Base-by-base conservation (phyloP, 2,113 vertebrate genomes). In the Serinus canaria region DNA sequence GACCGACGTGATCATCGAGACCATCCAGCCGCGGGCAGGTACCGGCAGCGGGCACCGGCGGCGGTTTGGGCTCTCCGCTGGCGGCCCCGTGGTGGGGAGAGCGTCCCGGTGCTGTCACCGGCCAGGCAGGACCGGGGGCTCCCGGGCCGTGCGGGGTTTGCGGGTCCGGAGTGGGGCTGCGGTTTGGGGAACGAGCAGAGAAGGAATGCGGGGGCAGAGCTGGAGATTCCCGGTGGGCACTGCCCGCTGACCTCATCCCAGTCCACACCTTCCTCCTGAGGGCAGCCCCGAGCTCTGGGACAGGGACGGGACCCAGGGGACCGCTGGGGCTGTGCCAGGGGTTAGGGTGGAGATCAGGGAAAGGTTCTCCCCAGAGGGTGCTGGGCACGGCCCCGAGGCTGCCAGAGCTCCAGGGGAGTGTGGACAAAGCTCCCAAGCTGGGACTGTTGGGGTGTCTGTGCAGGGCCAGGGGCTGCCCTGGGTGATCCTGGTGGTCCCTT, bases 1-100 rank as follows among this genome's bases (percentile, higher is more conserved):
- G 99, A 99, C 98, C 10, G 99, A 99, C 91, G 97, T 99, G 98
- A 99, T 99, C n/a, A 99, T 99, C 77, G 99, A 99, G 92, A 99
- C 99, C 15, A 98, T 99, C 80, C 98, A 98, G 81, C 98, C 98
- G 52, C 96, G 87, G 52, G 39, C 98, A 98, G 99, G 99, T 98
- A 96, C 73, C 63, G 28, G 66, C 33, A 18, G 39, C 25, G 11
- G 68, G 30, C 41, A 12, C 13, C 22, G 58, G 25, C 4, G 39
- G 22, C 41, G 14, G 23, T 11, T 59, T 23, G 79, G 50, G 39
- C 31, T 23, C 7, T 43, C 41, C 41, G 41, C 41, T 15, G 10
- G n/a, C 56, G 10, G 56, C 15, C 15, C 60, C 17, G 46, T 1
- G 39, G 10, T 6, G 64, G 8, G 47, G 27, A 8, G 2, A 3